phyloP scores from a whole-genome alignment of 2,888 invertebrate species.

The Timema podura region DNA sequence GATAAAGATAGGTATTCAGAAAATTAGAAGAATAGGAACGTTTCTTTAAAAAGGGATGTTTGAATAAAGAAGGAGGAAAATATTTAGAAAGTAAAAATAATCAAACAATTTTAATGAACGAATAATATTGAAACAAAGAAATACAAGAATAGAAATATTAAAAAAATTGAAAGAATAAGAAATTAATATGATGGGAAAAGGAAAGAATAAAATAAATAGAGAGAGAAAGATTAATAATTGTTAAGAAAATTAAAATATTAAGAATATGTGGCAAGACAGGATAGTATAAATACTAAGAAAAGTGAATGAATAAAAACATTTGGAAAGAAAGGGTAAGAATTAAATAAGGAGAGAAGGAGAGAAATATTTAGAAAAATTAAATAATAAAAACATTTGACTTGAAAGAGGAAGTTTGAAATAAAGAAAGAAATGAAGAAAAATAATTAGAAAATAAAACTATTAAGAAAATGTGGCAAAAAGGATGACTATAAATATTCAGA shows the following conservation, averaged over 20 bases:
- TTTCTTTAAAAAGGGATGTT: not conserved
- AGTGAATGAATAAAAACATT: conserved; percentile 9
- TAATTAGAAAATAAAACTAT: conserved; percentile 16
- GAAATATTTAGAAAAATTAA: conserved; percentile 16
- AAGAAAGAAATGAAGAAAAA: not conserved
- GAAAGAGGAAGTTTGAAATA: not conserved
- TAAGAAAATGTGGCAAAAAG: conserved; percentile 10
- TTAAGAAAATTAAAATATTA: not conserved
- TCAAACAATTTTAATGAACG: no score
- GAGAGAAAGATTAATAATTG: not conserved
- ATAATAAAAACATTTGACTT: conserved; percentile 14
- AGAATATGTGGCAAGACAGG: not conserved
- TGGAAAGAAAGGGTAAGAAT: not conserved
- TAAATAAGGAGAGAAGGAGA: no score
- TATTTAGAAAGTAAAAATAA: not conserved
- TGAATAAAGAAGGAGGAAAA: not conserved
- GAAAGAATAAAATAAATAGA: conserved; percentile 9
- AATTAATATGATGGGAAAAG: conserved; percentile 3
- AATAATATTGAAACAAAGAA: not conserved
- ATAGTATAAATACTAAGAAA: not conserved
- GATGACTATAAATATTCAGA: conserved; percentile 1
- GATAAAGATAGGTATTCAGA: conserved; percentile 4
- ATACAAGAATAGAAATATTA: not conserved
- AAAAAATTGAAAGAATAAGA: not conserved
- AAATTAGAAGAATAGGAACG: not conserved